Conservation (phyloP, 1,140 invertebrate species). For the Subanguina moxae region DNA sequence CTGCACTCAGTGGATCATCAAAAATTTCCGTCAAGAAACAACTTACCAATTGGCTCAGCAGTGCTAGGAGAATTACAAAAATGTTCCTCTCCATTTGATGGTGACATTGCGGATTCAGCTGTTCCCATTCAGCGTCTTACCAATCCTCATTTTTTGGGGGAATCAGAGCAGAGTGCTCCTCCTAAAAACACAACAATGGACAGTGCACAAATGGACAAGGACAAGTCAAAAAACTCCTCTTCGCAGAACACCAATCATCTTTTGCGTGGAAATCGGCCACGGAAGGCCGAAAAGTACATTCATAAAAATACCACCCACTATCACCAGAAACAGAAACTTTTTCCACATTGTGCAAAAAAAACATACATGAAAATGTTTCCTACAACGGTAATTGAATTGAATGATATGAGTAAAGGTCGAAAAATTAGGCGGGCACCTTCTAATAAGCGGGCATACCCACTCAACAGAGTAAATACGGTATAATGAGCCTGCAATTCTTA, state of each 20-base stretch:
- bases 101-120: neutral
- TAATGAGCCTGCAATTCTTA: too few species aligned
- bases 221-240: neutral
- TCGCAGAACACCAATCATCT: neutral
- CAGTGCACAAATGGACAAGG: neutral
- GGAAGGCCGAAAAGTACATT: neutral
- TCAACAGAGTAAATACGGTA: too few species aligned
- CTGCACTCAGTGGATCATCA: too few species aligned
- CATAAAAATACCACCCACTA: neutral
- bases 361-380: neutral
- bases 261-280: neutral
- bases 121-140: neutral
- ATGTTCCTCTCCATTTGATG: neutral
- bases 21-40: too few species aligned
- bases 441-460: too few species aligned
- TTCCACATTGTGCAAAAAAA: neutral
- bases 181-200: neutral
- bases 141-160: neutral
- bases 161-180: neutral
- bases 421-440: too few species aligned
- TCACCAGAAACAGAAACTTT: neutral
- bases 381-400: neutral
- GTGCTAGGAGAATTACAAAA: neutral
- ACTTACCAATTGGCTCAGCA: neutral
- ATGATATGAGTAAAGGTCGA: too few species aligned